These are phyloP conservation scores for Cotesia vestalis DNA, from an alignment of 1,140 invertebrate species.

Conservation along the genomic window DNA sequence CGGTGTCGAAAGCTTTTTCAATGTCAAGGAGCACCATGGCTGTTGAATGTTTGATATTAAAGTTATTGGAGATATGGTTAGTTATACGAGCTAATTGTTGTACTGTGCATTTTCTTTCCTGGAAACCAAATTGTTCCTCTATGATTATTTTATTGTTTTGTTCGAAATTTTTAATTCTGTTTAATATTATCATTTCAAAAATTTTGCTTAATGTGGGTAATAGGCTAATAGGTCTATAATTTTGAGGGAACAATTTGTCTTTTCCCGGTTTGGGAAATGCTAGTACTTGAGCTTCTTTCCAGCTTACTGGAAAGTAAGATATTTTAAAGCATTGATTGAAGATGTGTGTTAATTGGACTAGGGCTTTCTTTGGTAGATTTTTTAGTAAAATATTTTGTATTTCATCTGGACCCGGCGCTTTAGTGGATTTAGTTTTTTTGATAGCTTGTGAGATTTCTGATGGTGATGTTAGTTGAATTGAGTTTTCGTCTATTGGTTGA, in stretches of 20 bases:
- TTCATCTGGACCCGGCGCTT: background rate
- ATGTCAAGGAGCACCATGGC: slow-evolving; percentile 48
- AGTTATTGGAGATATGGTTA: slow-evolving; percentile 42
- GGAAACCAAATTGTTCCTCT: slow-evolving; percentile 52
- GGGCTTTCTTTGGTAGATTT: background rate
- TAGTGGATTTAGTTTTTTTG: background rate
- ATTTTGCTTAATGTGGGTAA: slow-evolving; percentile 17
- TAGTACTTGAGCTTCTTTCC: slow-evolving; percentile 17
- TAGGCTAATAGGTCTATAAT: slow-evolving; percentile 25
- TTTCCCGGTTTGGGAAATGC: slow-evolving; percentile 15
- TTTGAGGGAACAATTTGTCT: background rate
- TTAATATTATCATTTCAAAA: slow-evolving; percentile 16
- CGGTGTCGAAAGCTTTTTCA: slow-evolving; percentile 52
- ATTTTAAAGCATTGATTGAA: slow-evolving; percentile 44
- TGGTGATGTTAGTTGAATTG: background rate
- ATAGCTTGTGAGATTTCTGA: background rate
- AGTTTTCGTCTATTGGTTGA: background rate
- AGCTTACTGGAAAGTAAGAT: slow-evolving; percentile 42
- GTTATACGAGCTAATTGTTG: slow-evolving; percentile 49
- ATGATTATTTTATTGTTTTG: background rate
- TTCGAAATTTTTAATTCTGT: slow-evolving; percentile 8
- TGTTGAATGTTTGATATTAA: slow-evolving; percentile 43
- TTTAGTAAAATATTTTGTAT: background rate
- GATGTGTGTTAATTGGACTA: slow-evolving; percentile 30
- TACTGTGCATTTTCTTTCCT: slow-evolving; percentile 43